A percentile compares a stretch with the other conserved stretches of the same genome.
Evolutionary conservation across 2,888 invertebrate genomes (phyloP).

Genomic region (Sinelater perroti): DNA sequence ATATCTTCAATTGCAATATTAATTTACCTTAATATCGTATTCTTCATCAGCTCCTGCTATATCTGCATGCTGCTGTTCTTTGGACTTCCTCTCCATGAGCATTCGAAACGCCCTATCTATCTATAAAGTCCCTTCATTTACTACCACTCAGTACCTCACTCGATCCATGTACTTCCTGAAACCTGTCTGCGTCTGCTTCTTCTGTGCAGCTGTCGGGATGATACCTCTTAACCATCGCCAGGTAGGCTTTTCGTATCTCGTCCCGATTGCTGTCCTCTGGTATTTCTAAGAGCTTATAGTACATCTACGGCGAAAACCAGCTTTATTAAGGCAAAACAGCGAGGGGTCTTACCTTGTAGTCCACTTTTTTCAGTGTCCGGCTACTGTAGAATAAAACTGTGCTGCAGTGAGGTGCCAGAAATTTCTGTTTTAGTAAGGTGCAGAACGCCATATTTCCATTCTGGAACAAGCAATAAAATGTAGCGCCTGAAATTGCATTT

Average conservation of each 20-base stretch:
- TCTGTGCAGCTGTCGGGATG: constrained; percentile 84
- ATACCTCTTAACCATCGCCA: constrained; percentile 79
- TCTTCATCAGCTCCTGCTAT: constrained; percentile 63
- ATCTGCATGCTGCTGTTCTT: constrained; percentile 65
- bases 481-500: no score
- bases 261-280: constrained; percentile 75
- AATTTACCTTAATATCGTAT: constrained; percentile 70
- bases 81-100: constrained; percentile 72
- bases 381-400: no score
- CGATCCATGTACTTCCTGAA: constrained; percentile 67
- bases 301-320: no score
- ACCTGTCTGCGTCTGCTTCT: constrained; percentile 77
- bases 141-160: not conserved
- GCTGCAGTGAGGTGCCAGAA: no score
- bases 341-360: no score
- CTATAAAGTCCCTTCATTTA: constrained; percentile 52
- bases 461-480: no score
- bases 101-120: constrained; percentile 79
- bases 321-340: no score
- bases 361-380: no score
- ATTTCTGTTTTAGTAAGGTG: no score
- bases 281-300: constrained; percentile 73
- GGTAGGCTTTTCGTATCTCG: constrained; percentile 75
- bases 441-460: no score
- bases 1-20: no score